A percentile compares a stretch with the other conserved stretches of the same genome.
Conservation (phyloP, 2,797 vertebrate genomes). For the Lutjanus argentimaculatus region DNA sequence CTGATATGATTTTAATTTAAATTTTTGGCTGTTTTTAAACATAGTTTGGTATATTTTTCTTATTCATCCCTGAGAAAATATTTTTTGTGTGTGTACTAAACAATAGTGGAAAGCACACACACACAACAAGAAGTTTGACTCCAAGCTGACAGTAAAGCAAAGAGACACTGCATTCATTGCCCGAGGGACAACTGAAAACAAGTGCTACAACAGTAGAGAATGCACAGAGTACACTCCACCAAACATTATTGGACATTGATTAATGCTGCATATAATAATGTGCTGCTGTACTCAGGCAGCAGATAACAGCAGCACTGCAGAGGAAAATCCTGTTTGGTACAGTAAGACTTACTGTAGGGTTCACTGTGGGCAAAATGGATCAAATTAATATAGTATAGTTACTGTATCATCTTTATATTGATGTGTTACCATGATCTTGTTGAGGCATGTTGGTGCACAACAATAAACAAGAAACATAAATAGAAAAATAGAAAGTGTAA, state of each 20-base stretch:
- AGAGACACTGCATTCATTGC: background rate
- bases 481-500: too few species aligned
- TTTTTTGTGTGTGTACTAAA: background rate
- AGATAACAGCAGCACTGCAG: constrained; percentile 10
- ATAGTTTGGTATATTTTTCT: background rate
- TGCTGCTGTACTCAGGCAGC: constrained; percentile 37
- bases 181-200: background rate
- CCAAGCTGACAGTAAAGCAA: background rate
- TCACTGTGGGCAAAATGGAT: background rate
- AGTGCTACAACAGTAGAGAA: background rate
- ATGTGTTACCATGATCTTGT: background rate
- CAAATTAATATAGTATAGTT: background rate
- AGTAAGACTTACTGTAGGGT: background rate
- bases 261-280: constrained; percentile 12
- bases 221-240: constrained; percentile 4
- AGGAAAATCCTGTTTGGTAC: background rate
- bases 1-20: constrained; percentile 11
- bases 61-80: background rate
- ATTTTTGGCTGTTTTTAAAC: background rate
- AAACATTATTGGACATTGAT: constrained; percentile 36
- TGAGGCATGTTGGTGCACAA: too few species aligned
- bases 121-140: background rate
- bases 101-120: background rate
- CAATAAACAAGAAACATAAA: too few species aligned
- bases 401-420: background rate